Base-by-base conservation (phyloP, 37 sponge, comb jelly and placozoan genomes). In the Geodia barretti region DNA sequence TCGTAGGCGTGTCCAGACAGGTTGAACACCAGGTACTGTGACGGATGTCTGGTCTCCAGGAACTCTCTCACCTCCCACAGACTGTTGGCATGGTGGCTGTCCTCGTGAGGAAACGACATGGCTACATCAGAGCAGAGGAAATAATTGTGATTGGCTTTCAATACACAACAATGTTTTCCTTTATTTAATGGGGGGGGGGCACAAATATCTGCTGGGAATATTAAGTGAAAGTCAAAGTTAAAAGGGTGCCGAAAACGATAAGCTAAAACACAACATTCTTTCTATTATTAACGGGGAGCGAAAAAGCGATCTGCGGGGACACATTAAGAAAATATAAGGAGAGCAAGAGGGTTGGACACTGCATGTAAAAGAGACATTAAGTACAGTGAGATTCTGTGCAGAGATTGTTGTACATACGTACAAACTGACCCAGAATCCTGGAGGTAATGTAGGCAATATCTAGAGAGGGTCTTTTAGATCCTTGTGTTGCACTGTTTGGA, bases 1-100 rank as follows among this genome's bases (percentile, higher is more conserved):
- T 95, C 96, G 68, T 95, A 95, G 65, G 65, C 0, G 14, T 86
- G 60, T 24, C 76, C 93, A 30, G 93, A 88, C 31, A 96, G 78
- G 85, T 96, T 96, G 89, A 93, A 93, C 43, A 96, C 85, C 21
- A 88, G 87, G 77, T 93, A 96, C n/a, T 75, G 80, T 5, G 77
- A 80, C 31, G 88, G 72, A 73, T 96, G 91, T 39, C 73, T 77
- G 72, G 64, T 78, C 41, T 90, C 88, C 62, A 96, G 88, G 71
- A 83, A 90, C 30, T 41, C 76, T 0, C 82, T 31, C 32, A 93
- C 84, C 41, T 86, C 90, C 4, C 79, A 72, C 11, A 89, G 58
- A 33, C 35, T 74, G 90, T 93, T 85, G 21, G 71, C 87, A 62
- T 77, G 73, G 25, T 8, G 29, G 33, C 40, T 4, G 31, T 84